Conservation (phyloP, 2,797 vertebrate species). For the Mormyrops boulengeri region DNA sequence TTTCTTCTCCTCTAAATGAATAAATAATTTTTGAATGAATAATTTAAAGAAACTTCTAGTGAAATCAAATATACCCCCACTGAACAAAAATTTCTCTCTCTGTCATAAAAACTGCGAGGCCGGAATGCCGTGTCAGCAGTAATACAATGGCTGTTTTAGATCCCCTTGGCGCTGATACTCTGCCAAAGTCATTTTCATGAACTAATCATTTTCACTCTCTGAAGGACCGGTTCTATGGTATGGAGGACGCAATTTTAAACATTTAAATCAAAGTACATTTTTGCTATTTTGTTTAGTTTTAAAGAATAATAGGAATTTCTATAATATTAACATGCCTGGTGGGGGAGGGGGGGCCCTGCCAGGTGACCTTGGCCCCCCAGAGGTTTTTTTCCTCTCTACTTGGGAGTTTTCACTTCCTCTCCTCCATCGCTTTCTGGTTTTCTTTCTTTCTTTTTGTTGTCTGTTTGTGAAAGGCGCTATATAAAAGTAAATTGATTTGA, state of each 20-base stretch:
- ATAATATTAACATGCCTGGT: neutral
- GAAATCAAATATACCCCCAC: neutral
- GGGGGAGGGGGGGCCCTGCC: neutral
- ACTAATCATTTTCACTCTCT: constrained; percentile 43
- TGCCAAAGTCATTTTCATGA: constrained; percentile 39
- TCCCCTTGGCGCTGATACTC: constrained; percentile 60
- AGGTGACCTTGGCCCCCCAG: neutral
- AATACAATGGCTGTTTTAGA: constrained; percentile 14
- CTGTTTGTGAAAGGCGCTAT: neutral
- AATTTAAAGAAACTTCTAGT: neutral
- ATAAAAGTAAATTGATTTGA: neutral
- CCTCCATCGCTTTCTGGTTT: neutral
- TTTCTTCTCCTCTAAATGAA: neutral
- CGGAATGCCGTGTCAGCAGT: constrained; percentile 14
- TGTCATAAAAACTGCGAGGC: neutral
- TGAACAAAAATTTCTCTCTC: neutral
- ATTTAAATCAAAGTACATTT: neutral
- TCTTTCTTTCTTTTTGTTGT: neutral
- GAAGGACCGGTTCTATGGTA: constrained; percentile 41
- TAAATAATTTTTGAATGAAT: neutral
- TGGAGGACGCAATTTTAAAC: constrained; percentile 33
- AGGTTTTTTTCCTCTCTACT: neutral
- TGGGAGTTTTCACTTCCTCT: neutral
- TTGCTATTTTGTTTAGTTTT: neutral
- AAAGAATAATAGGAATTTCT: neutral